Evolutionary conservation across 2,797 vertebrate genomes (phyloP).

Genomic region (Tadarida brasiliensis): DNA sequence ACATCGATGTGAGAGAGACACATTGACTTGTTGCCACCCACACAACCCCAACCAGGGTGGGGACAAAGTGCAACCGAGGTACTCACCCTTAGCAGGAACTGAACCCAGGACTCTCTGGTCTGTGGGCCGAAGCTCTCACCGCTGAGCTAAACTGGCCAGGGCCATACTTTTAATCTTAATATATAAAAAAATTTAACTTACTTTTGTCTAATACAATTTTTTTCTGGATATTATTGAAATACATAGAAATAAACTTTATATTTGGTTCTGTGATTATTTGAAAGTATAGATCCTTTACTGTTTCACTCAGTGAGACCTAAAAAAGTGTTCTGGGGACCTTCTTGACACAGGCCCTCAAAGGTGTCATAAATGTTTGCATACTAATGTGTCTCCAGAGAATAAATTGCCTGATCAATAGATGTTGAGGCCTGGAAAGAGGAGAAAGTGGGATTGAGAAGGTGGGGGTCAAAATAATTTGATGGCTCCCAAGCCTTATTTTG

Average conservation of each 20-base stretch:
- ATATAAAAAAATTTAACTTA: background rate
- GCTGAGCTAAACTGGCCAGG: no score
- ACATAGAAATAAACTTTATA: background rate
- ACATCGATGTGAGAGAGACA: no score
- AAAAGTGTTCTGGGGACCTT: background rate
- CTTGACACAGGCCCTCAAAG: background rate
- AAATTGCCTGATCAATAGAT: background rate
- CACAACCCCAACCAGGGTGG: no score
- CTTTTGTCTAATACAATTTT: background rate
- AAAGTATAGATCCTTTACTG: background rate
- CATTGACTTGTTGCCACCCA: no score
- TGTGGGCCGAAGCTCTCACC: no score
- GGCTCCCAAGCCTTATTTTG: background rate
- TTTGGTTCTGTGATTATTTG: slow-evolving; percentile 48
- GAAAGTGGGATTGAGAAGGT: background rate
- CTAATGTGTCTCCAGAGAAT: background rate
- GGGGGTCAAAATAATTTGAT: background rate
- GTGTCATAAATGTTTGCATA: background rate
- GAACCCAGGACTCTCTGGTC: no score
- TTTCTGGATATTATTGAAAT: background rate
- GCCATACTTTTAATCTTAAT: background rate
- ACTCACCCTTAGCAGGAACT: no score
- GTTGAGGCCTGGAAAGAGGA: background rate
- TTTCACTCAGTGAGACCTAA: background rate
- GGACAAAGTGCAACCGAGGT: no score